Conservation (phyloP, 1,140 invertebrate genomes). For the Bombus confusus region DNA sequence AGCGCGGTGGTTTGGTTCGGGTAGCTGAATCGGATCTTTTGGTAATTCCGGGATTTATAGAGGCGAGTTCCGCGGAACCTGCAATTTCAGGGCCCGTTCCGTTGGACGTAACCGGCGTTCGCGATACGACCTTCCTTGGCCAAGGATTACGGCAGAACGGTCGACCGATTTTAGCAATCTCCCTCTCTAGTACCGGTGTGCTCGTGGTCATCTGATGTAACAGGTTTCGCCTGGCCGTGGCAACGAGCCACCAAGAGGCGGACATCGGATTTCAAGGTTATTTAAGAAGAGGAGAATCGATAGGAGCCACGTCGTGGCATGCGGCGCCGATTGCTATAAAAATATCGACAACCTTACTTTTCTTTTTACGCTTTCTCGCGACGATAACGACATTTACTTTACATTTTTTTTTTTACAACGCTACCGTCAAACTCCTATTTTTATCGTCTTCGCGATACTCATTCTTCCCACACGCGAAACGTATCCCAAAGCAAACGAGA, state of each 20-base stretch:
- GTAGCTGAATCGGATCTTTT: not conserved
- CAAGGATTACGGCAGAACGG: conserved; percentile 41
- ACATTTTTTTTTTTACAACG: no score
- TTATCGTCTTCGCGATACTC: not conserved
- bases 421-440: not conserved
- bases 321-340: not conserved
- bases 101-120: conserved; percentile 28
- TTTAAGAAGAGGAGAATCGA: conserved; percentile 30
- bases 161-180: conserved; percentile 39
- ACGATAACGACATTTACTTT: not conserved
- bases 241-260: conserved; percentile 32
- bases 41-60: conserved; percentile 34
- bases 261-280: conserved; percentile 39
- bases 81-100: conserved; percentile 26
- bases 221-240: conserved; percentile 40
- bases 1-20: not conserved
- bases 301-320: not conserved
- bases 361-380: no score
- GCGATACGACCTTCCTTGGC: conserved; percentile 43
- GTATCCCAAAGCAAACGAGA: not conserved
- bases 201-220: conserved; percentile 49
- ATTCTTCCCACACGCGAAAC: not conserved
- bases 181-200: conserved; percentile 4
- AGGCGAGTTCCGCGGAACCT: conserved; percentile 21
- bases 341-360: not conserved